phyloP scores from a whole-genome alignment of 2,113 vertebrate genomes.

The Spea multiplicata region DNA sequence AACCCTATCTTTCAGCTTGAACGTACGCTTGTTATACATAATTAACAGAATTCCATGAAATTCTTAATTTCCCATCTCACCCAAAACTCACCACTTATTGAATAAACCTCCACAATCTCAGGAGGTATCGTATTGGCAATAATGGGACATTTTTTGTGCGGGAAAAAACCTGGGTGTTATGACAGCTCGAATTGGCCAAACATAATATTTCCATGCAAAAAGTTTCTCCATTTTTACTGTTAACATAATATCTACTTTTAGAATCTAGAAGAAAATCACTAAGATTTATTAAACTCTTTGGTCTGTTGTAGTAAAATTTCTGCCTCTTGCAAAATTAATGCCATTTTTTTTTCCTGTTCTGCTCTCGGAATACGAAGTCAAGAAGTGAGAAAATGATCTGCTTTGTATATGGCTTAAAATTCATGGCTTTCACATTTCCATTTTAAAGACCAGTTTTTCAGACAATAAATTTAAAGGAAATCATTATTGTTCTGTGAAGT shows the following conservation, averaged over 20 bases:
- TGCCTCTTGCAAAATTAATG: constrained; percentile 23
- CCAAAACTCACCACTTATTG: no score
- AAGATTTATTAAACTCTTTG: constrained; percentile 37
- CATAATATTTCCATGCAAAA: not conserved
- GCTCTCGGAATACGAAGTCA: constrained; percentile 19
- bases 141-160: no score
- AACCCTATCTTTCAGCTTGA: no score
- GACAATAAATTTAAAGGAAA: no score
- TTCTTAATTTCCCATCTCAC: no score
- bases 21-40: no score
- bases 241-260: constrained; percentile 27
- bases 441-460: constrained; percentile 1
- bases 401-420: constrained; percentile 21
- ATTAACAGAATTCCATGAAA: no score
- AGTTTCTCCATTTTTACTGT: constrained; percentile 14
- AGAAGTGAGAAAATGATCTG: constrained; percentile 16
- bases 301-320: constrained; percentile 18
- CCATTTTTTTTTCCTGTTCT: constrained; percentile 10
- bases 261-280: constrained; percentile 39
- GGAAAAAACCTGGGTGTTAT: no score
- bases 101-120: no score
- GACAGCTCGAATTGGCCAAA: no score
- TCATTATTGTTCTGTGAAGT: no score
- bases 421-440: constrained; percentile 27
- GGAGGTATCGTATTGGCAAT: no score